Percentiles rank a stretch among this genome's conserved stretches.
Evolutionary conservation across 2,888 invertebrate genomes (phyloP).

Genomic region (Yponomeuta evonymella): DNA sequence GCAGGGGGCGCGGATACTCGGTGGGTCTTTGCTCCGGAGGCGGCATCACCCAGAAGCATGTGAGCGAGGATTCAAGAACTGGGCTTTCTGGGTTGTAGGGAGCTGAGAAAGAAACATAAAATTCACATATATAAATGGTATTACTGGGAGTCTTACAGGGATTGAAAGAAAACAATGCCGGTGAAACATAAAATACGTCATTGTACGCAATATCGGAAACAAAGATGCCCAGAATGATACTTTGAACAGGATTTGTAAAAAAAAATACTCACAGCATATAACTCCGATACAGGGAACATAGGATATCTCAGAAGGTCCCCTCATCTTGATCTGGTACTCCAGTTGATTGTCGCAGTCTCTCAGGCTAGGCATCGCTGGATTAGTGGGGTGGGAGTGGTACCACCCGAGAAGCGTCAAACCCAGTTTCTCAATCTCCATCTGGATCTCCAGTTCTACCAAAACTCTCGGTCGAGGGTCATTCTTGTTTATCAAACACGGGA

Average conservation of each 20-base stretch:
- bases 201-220: too few species aligned
- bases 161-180: too few species aligned
- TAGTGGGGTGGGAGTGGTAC: conserved; percentile 96
- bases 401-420: conserved; percentile 91
- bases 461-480: conserved; percentile 86
- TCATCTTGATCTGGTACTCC: conserved; percentile 96
- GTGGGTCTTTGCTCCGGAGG: conserved; percentile 94
- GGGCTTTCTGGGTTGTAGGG: conserved; percentile 89
- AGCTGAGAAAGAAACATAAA: conserved; percentile 73
- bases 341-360: conserved; percentile 94
- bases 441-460: conserved; percentile 88
- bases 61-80: conserved; percentile 87
- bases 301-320: conserved; percentile 92
- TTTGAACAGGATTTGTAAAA: not conserved
- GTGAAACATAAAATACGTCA: too few species aligned
- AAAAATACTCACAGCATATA: conserved; percentile 86
- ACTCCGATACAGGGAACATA: conserved; percentile 95
- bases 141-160: too few species aligned
- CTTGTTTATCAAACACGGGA: conserved; percentile 90
- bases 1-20: conserved; percentile 94
- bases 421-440: conserved; percentile 87
- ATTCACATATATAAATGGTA: too few species aligned
- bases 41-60: conserved; percentile 96
- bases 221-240: too few species aligned
- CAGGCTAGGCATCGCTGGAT: conserved; percentile 90